Evolutionary conservation across 2,797 vertebrate species (phyloP).

Genomic region (Eurystomus glaucurus): DNA sequence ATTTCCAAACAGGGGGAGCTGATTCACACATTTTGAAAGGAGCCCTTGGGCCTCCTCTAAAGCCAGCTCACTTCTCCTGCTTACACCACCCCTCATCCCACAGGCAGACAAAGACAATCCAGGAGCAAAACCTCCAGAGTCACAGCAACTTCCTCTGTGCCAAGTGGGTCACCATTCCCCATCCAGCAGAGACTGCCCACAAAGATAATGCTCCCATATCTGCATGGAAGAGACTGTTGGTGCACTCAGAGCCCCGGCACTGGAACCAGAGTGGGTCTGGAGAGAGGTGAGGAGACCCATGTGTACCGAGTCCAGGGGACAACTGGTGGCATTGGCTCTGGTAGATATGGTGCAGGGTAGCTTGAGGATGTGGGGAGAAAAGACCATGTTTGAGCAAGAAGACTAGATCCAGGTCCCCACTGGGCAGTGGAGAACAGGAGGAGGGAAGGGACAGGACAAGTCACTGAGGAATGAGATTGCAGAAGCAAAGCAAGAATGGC

Average conservation of each 20-base stretch:
- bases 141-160: not conserved
- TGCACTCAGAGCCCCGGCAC: not conserved
- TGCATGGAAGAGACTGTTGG: not conserved
- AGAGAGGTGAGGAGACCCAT: not conserved
- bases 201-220: not conserved
- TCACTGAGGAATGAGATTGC: not conserved
- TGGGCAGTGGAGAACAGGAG: not conserved
- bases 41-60: not conserved
- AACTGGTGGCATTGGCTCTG: not conserved
- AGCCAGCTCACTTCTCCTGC: not conserved
- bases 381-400: not conserved
- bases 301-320: not conserved
- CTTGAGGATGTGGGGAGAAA: not conserved
- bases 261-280: not conserved
- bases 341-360: not conserved
- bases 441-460: not conserved
- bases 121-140: not conserved
- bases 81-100: accelerated
- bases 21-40: not conserved
- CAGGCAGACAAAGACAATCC: not conserved
- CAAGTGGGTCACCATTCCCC: not conserved
- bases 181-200: not conserved
- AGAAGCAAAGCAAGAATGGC: not conserved
- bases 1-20: not conserved
- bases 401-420: not conserved